Evolutionary conservation across 2,888 invertebrate species (phyloP), one percentile per base, ranked within the genome.

Genomic region (Aleiodes testaceus): DNA sequence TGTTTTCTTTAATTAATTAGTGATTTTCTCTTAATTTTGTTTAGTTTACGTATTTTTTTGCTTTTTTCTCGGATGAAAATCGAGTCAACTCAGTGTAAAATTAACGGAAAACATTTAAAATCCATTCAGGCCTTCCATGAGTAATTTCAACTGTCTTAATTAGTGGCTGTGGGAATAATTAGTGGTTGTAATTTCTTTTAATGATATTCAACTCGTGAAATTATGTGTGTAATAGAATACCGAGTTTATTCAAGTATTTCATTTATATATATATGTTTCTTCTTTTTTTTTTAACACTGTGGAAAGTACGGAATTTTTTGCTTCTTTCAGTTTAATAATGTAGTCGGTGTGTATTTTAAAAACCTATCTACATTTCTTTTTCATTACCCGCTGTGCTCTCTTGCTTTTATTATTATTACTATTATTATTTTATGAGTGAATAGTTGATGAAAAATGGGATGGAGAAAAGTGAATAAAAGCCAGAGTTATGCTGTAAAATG

Each of bases 71-170:
- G 36, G 22, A 12, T 12, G 14, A 9, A 55, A 55, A 55, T 30
- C 16, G 12, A 11, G 55, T 55, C 36, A 30, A 30, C 12, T 55
- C 55, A 16, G 55, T 36, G 55, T 36, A 30, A 30, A 55, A 55
- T 9, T 36, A 30, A n/a, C n/a, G 5, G 55, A 14, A 14, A 55
- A 36, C 55, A 30, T 55, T 55, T 26, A 36, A 55, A 30, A 55
- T 55, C 30, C n/a, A 55, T 55, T 55, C 55, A n/a, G 30, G 55
- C 30, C 36, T n/a, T 55, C 22, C 55, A 55, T 55, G 55, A 55
- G 55, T 55, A 30, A 55, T 55, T 55, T 55, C 30, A 36, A 55
- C 55, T 55, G 30, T 55, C 55, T 55, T 55, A 55, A 55, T 55
- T 55, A 55, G 55, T 22, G 26, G 55, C 55, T 30, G 26, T 26